Base-by-base conservation (phyloP, 2,113 vertebrate genomes). In the Brachyistius frenatus region DNA sequence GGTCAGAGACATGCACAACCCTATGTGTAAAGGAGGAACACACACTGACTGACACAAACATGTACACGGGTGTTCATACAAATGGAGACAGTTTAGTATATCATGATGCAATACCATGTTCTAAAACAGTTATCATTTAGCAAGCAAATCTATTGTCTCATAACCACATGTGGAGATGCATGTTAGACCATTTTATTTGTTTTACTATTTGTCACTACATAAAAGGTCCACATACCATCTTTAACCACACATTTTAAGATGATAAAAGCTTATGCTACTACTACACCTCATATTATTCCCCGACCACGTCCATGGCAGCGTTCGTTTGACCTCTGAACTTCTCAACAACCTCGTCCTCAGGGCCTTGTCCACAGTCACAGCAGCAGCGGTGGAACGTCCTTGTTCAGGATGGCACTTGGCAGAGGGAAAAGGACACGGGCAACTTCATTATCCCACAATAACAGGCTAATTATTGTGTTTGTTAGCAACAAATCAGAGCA, bases 381-480 rank as follows among this genome's bases (percentile, higher is more conserved):
- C 67, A 73, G 85, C 71, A 63, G 78, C 15, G 23, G 56, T 75
- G 75, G 53, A 83, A 79, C 74, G 86, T 92, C 94, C 93, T 94
- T 94, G 90, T 84, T 84, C 76, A 66, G 91, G 89, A 93, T 87
- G 93, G 86, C 89, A 90, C 92, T 95, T 94, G 91, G 92, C 92
- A 93, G 88, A 90, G 80, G 87, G 88, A 92, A 92, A 94, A 93
- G 93, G 93, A 95, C 93, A 94, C 90, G 89, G 87, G 88, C 93
- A 94, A 95, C 94, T 95, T 95, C 94, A 95, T 95, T 95, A 95
- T 95, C 93, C 94, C 78, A 93, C 94, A 95, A 94, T 95, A 94
- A 95, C 94, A 94, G 94, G 88, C 92, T 95, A 95, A 95, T 95
- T 95, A 95, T 95, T 95, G 93, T 95, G 93, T 95, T 95, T 95